Conservation (phyloP, 2,113 vertebrate species). For the Triplophysa rosa region DNA sequence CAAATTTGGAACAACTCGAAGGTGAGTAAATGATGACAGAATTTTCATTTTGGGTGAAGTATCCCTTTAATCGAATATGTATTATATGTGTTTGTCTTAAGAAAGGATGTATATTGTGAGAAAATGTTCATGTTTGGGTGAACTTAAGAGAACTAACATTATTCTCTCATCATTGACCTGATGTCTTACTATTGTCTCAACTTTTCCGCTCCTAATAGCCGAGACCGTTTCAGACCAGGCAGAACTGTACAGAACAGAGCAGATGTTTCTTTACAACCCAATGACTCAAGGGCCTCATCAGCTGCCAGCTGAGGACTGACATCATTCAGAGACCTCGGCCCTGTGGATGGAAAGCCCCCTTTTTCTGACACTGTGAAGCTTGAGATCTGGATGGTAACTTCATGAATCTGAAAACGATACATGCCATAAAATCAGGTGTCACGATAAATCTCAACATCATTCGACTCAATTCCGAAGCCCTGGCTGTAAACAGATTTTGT, state of each 20-base stretch:
- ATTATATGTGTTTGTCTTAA: no score
- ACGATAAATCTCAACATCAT: conserved; percentile 23
- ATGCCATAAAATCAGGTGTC: conserved; percentile 36
- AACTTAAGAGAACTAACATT: no score
- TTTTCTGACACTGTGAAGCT: conserved; percentile 20
- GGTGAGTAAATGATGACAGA: no score
- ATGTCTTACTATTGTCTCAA: conserved; percentile 20
- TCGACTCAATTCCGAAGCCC: no score
- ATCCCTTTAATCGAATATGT: no score
- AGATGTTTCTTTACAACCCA: conserved; percentile 49
- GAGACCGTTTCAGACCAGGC: conserved; percentile 10
- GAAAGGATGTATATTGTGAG: no score
- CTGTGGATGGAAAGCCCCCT: conserved; percentile 34
- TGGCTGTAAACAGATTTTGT: conserved; percentile 22
- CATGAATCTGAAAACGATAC: conserved; percentile 48
- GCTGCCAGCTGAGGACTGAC: conserved; percentile 34
- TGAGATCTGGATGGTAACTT: conserved; percentile 33
- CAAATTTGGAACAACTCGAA: no score
- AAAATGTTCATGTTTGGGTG: no score
- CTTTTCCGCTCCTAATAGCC: neutral
- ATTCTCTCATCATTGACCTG: neutral
- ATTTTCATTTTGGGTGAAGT: no score
- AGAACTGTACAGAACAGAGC: conserved; percentile 36
- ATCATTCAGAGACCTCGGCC: conserved; percentile 43
- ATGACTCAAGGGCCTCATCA: conserved; percentile 26